Evolutionary conservation across 2,888 invertebrate genomes (phyloP), one percentile per base, ranked within the genome.

Genomic region (Syritta pipiens): DNA sequence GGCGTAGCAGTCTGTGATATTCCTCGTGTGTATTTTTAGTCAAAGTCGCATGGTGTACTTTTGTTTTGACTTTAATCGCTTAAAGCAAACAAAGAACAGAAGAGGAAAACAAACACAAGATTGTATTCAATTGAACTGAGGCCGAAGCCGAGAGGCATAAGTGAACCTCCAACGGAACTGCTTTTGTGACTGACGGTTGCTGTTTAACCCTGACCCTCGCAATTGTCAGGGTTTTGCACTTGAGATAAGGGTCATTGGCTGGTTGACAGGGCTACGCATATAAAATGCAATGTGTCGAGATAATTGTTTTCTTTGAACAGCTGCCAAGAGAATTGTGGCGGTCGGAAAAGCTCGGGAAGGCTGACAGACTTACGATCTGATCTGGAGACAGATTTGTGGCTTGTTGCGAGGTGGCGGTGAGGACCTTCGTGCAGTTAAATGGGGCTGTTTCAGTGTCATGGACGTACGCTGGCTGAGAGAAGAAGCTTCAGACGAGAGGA

Each of bases 141-240:
- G 9, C 5, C 6, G 28, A 24, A 62, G n/a, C 7, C 10, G 4
- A 19, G 35, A 26, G 32, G 35, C n/a, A n/a, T n/a, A n/a, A n/a
- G n/a, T n/a, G 14, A 37, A 24, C 37, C 35, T 37, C 51, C 28
- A 40, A 6, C 40, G 12, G 20, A 10, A 10, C 26, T 48, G 1
- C 30, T 51, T 20, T 35, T 65, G 24, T 44, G 22, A 20, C 32
- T 22, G 7, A 22, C 10, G 22, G 24, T 32, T 51, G 42, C 3
- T 19, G 6, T 51, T 69, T 60, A 69, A 59, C 69, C 69, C 69
- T 69, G 69, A 69, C 59, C 69, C 42, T 69, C 69, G 42, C 51
- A 60, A 69, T 35, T 51, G 35, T 60, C n/a, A 49, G 44, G 49
- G 49, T 32, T 44, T 51, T 69, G 51, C 40, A 69, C 69, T 69